These are phyloP conservation scores for Sympetrum striolatum DNA, from an alignment of 2,888 invertebrate species.

Conservation along the genomic window DNA sequence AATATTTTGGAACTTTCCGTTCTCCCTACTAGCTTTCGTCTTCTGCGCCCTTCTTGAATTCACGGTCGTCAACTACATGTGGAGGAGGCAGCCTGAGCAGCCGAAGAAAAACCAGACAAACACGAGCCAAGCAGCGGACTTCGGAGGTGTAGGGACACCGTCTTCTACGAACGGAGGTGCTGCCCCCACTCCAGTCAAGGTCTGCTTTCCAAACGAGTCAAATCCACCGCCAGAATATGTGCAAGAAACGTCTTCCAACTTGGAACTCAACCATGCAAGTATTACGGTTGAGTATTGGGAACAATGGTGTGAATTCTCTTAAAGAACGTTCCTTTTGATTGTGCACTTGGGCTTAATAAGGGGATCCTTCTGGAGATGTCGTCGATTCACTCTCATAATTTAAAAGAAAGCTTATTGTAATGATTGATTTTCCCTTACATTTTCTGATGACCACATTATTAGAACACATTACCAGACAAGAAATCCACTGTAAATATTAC, in stretches of 20 bases:
- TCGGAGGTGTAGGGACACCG: neutral
- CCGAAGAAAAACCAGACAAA: neutral
- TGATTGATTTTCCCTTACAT: too few species aligned
- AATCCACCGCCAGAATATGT: neutral
- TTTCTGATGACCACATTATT: too few species aligned
- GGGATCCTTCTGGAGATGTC: too few species aligned
- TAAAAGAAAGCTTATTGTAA: too few species aligned
- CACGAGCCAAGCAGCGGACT: neutral
- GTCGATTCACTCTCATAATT: too few species aligned
- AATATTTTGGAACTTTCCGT: neutral
- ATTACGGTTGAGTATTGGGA: too few species aligned
- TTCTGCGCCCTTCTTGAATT: conserved; percentile 61
- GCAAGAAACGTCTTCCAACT: neutral
- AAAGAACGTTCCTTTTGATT: too few species aligned
- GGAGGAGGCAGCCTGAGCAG: conserved; percentile 55
- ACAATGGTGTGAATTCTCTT: too few species aligned
- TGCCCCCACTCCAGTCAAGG: neutral
- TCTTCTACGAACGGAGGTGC: conserved; percentile 1
- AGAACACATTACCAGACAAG: too few species aligned
- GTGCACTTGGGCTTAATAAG: too few species aligned
- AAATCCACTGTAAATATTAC: too few species aligned
- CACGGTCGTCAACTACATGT: conserved; percentile 61
- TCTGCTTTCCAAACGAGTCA: neutral
- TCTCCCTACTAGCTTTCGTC: conserved; percentile 57
- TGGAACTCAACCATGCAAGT: neutral